Evolutionary conservation across 64 coral and sea anemone genomes (phyloP).

Genomic region (Exaiptasia diaphana): DNA sequence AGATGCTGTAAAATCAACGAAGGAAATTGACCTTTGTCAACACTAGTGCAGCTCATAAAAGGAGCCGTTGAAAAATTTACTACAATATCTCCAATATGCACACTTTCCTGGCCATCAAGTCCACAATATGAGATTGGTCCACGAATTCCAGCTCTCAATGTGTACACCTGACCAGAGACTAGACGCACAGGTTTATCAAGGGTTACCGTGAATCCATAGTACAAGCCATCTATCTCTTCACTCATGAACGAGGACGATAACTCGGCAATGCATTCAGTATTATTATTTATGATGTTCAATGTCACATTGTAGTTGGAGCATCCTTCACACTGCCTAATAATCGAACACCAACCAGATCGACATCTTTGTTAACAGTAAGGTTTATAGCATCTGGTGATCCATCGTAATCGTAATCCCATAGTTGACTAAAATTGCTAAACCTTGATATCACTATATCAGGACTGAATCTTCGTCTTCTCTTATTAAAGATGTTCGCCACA

Average conservation of each 20-base stretch:
- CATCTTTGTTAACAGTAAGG: not conserved
- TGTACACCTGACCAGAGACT: not conserved
- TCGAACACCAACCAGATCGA: conserved; percentile 5
- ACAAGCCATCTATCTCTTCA: not conserved
- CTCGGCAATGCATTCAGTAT: not conserved
- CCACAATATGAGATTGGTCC: not conserved
- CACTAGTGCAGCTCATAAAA: no score
- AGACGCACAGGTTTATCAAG: not conserved
- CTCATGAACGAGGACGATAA: not conserved
- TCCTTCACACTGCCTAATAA: conserved; percentile 9
- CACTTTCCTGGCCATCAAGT: not conserved
- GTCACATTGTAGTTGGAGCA: not conserved
- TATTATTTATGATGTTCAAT: not conserved
- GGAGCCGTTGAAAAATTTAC: no score
- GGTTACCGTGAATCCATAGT: not conserved
- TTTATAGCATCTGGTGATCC: not conserved
- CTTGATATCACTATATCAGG: not conserved
- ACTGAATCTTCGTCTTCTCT: not conserved
- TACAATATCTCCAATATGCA: no score
- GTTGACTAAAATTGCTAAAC: not conserved
- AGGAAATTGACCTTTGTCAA: no score
- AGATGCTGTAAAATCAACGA: no score
- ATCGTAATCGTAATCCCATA: not conserved
- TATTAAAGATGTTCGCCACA: not conserved
- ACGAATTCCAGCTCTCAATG: not conserved